Percentiles rank a stretch among this genome's conserved stretches.
Conservation (phyloP, 2,797 vertebrate species). For the Artibeus lituratus region DNA sequence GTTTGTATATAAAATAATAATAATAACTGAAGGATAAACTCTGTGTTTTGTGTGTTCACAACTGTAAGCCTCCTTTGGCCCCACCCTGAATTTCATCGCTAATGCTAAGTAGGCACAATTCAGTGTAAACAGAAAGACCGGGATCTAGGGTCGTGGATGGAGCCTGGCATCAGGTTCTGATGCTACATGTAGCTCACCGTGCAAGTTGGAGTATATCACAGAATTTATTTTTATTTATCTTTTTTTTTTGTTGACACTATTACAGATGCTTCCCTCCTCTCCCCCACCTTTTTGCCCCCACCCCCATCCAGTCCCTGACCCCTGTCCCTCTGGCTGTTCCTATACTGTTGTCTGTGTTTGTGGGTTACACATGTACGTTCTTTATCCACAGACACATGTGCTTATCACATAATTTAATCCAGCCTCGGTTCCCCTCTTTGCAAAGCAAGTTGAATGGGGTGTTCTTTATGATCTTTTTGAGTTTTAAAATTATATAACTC, state of each 20-base stretch:
- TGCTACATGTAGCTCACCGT: background rate
- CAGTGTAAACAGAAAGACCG: background rate
- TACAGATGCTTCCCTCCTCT: no score
- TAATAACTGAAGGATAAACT: background rate
- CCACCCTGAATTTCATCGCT: background rate
- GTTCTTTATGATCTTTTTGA: background rate
- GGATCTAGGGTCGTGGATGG: background rate
- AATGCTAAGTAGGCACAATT: background rate
- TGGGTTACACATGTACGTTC: no score
- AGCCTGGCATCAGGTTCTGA: background rate
- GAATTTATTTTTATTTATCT: no score
- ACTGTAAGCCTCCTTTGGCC: background rate
- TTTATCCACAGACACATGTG: no score
- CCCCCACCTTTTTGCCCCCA: no score
- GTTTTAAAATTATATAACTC: background rate
- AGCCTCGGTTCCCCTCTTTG: background rate
- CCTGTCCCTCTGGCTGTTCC: no score
- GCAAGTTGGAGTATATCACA: background rate
- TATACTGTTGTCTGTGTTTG: no score
- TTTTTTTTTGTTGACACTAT: no score
- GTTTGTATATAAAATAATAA: background rate
- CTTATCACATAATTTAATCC: background rate
- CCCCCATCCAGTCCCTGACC: no score
- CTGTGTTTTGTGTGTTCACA: background rate
- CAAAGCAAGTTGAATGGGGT: background rate